A percentile compares a stretch with the other conserved stretches of the same genome.
phyloP scores from a whole-genome alignment of 2,113 vertebrate species.

The Syngnathus floridae region DNA sequence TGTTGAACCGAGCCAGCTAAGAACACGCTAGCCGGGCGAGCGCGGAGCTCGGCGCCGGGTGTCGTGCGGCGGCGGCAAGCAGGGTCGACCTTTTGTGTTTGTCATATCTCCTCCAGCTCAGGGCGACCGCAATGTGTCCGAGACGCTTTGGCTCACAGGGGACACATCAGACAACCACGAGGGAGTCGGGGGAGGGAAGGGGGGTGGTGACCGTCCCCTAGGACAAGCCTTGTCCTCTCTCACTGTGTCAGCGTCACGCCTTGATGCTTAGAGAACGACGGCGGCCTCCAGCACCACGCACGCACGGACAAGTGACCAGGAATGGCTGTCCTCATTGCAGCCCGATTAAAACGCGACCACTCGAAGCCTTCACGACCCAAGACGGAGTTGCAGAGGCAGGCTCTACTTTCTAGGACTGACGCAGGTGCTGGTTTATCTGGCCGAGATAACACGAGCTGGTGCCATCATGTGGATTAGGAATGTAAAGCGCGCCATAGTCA shows the following conservation, averaged over 20 bases:
- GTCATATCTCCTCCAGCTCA: conserved; percentile 62
- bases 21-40: not conserved
- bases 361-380: not conserved
- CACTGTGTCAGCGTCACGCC: conserved; percentile 13
- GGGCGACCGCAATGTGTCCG: conserved; percentile 63
- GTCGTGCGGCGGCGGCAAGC: conserved; percentile 22
- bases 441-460: not conserved
- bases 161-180: conserved; percentile 49
- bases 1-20: not conserved
- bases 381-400: too few species aligned
- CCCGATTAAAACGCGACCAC: not conserved
- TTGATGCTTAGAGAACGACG: conserved; percentile 33
- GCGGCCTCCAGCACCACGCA: conserved; percentile 2
- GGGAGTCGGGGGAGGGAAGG: conserved; percentile 41
- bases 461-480: not conserved
- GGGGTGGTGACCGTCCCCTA: conserved; percentile 45
- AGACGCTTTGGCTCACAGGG: conserved; percentile 61
- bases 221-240: conserved; percentile 8
- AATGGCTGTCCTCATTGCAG: too few species aligned
- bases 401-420: not conserved
- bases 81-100: conserved; percentile 44
- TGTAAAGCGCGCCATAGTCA: conserved; percentile 8
- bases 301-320: not conserved
- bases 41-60: not conserved
- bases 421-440: not conserved